A percentile compares a stretch with the other conserved stretches of the same genome.
Conservation (phyloP, 2,888 invertebrate species). For the Hoplodrina ambigua region DNA sequence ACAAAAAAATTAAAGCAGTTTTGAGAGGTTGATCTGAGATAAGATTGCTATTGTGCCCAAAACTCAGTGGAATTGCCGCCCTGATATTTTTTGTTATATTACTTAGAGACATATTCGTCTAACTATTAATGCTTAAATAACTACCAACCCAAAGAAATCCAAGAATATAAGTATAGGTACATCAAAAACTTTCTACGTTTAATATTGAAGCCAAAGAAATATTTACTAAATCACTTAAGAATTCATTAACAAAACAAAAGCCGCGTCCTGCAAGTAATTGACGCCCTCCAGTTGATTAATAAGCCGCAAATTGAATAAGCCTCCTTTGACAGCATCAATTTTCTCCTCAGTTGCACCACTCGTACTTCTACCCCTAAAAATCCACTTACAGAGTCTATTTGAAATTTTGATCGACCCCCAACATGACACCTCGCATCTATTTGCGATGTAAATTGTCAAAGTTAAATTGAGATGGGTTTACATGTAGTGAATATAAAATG, state of each 20-base stretch:
- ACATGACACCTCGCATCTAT: slow-evolving; percentile 89
- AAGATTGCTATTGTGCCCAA: no score
- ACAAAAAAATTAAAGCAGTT: no score
- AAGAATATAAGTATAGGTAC: background rate
- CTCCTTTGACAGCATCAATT: slow-evolving; percentile 89
- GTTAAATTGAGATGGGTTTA: slow-evolving; percentile 71
- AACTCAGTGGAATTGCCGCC: no score
- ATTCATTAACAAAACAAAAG: slow-evolving; percentile 76
- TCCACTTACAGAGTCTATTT: slow-evolving; percentile 87
- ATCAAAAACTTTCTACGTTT: slow-evolving; percentile 6
- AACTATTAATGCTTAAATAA: background rate
- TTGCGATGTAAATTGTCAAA: slow-evolving; percentile 90
- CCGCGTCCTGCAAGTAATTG: slow-evolving; percentile 68
- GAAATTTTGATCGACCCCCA: slow-evolving; percentile 88
- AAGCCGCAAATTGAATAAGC: slow-evolving; percentile 87
- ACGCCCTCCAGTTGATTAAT: slow-evolving; percentile 83
- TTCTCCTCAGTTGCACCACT: slow-evolving; percentile 81
- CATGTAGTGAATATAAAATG: slow-evolving; percentile 67
- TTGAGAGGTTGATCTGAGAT: no score
- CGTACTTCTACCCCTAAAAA: slow-evolving; percentile 84
- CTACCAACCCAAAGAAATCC: background rate
- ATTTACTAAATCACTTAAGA: slow-evolving; percentile 63
- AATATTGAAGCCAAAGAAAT: slow-evolving; percentile 9
- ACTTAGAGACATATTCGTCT: background rate
- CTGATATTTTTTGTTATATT: background rate